These are phyloP conservation scores for Charaxes varanes DNA, from an alignment of 1,140 invertebrate genomes.

Conservation along the genomic window DNA sequence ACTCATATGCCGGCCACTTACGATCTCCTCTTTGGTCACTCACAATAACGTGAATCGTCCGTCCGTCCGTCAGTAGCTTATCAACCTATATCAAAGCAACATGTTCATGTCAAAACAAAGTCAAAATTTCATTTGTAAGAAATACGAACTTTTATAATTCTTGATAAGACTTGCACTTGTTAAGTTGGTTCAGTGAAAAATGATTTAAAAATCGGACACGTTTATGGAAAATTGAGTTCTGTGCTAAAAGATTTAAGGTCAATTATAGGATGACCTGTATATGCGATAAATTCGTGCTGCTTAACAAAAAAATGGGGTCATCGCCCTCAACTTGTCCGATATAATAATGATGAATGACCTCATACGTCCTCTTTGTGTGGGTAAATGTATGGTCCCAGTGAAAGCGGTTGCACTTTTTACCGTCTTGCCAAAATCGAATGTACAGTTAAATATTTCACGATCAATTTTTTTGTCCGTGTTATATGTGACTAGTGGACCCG, in stretches of 20 bases:
- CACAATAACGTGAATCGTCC: too few species aligned
- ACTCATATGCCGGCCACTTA: too few species aligned
- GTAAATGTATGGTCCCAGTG: constrained; percentile 17
- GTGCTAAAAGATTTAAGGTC: constrained; percentile 8
- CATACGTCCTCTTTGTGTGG: constrained; percentile 31
- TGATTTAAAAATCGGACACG: constrained; percentile 11
- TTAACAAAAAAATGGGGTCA: constrained; percentile 40
- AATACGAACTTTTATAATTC: constrained; percentile 11
- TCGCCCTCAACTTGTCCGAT: constrained; percentile 41
- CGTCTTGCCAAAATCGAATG: too few species aligned
- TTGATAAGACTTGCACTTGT: constrained; percentile 21
- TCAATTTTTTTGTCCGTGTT: too few species aligned
- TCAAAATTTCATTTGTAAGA: constrained; percentile 14
- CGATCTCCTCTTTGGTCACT: too few species aligned
- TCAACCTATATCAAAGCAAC: too few species aligned
- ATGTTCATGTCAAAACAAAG: constrained; percentile 10
- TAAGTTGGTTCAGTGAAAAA: constrained; percentile 12
- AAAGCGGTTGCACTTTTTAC: too few species aligned
- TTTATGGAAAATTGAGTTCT: constrained; percentile 7
- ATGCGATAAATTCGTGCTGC: constrained; percentile 25
- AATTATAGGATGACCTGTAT: constrained; percentile 7
- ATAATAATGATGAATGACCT: constrained; percentile 52
- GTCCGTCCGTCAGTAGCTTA: too few species aligned
- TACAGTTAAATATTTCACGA: too few species aligned
- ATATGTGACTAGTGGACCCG: too few species aligned